Conservation (phyloP, 1,140 invertebrate genomes). For the Drosophila orosa region DNA sequence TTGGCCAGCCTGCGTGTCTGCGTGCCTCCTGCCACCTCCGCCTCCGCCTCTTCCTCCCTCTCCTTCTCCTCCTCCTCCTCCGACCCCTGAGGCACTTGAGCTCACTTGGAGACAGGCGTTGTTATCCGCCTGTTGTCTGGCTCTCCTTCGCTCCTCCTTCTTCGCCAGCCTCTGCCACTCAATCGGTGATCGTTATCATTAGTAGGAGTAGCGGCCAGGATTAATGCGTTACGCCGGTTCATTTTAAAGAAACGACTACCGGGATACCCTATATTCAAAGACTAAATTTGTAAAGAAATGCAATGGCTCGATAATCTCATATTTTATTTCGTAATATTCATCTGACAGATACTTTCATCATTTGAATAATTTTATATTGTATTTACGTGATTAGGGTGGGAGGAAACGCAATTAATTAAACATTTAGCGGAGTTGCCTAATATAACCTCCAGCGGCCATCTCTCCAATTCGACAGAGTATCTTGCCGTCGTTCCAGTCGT, state of each 20-base stretch:
- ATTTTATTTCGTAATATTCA: neutral
- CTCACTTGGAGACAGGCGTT: slow-evolving; percentile 75
- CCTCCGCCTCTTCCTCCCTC: neutral
- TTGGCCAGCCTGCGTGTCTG: slow-evolving; percentile 77
- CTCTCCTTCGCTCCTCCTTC: slow-evolving; percentile 20
- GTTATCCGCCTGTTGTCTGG: slow-evolving; percentile 46
- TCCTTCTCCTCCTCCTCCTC: neutral
- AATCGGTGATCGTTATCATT: slow-evolving; percentile 48
- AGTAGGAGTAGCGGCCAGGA: slow-evolving; percentile 37
- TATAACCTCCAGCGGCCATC: neutral
- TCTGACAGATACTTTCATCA: too few species aligned
- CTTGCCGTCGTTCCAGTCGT: slow-evolving; percentile 5
- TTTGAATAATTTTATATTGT: neutral
- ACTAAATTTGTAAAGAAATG: neutral
- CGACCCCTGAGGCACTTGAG: slow-evolving; percentile 57
- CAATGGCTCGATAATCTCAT: neutral
- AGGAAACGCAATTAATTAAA: too few species aligned
- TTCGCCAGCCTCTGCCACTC: slow-evolving; percentile 33
- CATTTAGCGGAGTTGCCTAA: too few species aligned
- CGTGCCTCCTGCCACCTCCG: slow-evolving; percentile 30
- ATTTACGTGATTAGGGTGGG: too few species aligned
- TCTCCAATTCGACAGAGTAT: slow-evolving; percentile 15
- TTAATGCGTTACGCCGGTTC: slow-evolving; percentile 24
- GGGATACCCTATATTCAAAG: slow-evolving; percentile 1
- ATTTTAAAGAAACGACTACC: neutral